Conservation (phyloP, 2,113 vertebrate species). For the Lepisosteus osseus region DNA sequence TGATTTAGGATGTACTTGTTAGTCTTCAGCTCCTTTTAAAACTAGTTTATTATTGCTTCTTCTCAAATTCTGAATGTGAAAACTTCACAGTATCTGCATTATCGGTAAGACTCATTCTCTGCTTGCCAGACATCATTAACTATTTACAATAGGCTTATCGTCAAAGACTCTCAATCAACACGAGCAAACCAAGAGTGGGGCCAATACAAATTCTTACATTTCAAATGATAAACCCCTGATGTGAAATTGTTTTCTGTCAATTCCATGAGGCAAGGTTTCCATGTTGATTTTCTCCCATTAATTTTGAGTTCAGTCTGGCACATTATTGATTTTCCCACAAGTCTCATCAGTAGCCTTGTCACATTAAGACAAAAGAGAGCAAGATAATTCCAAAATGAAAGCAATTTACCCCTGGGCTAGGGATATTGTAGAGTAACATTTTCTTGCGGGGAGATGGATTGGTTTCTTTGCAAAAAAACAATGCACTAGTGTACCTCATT, state of each 20-base stretch:
- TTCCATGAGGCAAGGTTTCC: slow-evolving; percentile 49
- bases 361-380: slow-evolving; percentile 70
- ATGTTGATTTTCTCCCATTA: slow-evolving; percentile 52
- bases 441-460: slow-evolving; percentile 28
- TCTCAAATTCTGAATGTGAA: slow-evolving; percentile 40
- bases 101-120: slow-evolving; percentile 43
- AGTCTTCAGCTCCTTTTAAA: too few relatives aligned
- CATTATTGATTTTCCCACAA: slow-evolving; percentile 69
- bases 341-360: slow-evolving; percentile 75
- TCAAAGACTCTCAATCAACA: slow-evolving; percentile 27
- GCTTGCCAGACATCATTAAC: slow-evolving; percentile 31
- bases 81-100: slow-evolving; percentile 46
- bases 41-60: too few relatives aligned
- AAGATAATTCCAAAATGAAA: slow-evolving; percentile 58
- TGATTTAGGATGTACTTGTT: too few relatives aligned
- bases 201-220: slow-evolving; percentile 8
- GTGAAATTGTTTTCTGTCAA: slow-evolving; percentile 33
- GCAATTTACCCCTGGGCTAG: slow-evolving; percentile 66
- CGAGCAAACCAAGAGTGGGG: slow-evolving; percentile 1
- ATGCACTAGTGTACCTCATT: background rate
- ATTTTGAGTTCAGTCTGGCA: slow-evolving; percentile 57
- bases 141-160: slow-evolving; percentile 33
- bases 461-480: slow-evolving; percentile 29
- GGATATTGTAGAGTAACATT: slow-evolving; percentile 59
- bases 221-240: slow-evolving; percentile 13